Percentiles rank a stretch among this genome's conserved stretches.
Conservation (phyloP, 2,888 invertebrate genomes). For the Conistra vaccinii region DNA sequence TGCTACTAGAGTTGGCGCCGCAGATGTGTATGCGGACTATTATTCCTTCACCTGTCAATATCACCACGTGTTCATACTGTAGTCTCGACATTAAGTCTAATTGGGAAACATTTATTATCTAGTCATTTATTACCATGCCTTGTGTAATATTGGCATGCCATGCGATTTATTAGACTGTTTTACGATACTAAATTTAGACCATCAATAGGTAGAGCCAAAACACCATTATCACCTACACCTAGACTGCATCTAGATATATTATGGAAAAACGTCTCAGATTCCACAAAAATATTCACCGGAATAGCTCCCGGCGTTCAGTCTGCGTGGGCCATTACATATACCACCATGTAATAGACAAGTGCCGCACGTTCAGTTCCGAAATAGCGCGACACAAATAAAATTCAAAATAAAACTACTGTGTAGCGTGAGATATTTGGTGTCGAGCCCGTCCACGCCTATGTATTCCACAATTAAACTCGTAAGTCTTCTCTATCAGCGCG, state of each 20-base stretch:
- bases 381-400: constrained; percentile 91
- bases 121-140: constrained; percentile 34
- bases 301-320: constrained; percentile 74
- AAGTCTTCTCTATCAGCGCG: constrained; percentile 67
- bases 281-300: constrained; percentile 70
- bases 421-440: constrained; percentile 86
- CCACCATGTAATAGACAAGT: constrained; percentile 87
- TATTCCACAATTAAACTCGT: constrained; percentile 79
- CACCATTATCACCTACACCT: neutral
- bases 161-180: constrained; percentile 32
- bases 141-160: constrained; percentile 38
- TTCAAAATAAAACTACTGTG: constrained; percentile 89
- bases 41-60: constrained; percentile 76
- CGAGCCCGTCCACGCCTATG: constrained; percentile 77
- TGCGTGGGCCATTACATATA: constrained; percentile 83
- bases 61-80: constrained; percentile 73
- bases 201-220: constrained; percentile 15
- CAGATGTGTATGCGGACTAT: constrained; percentile 71
- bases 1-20: constrained; percentile 77
- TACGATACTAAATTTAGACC: neutral
- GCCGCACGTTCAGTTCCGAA: constrained; percentile 87
- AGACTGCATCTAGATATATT: constrained; percentile 5
- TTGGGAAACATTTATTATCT: constrained; percentile 51
- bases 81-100: constrained; percentile 47
- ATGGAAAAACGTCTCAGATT: constrained; percentile 38